Conservation (phyloP, 2,888 invertebrate genomes). For the Drosophila mercatorum region DNA sequence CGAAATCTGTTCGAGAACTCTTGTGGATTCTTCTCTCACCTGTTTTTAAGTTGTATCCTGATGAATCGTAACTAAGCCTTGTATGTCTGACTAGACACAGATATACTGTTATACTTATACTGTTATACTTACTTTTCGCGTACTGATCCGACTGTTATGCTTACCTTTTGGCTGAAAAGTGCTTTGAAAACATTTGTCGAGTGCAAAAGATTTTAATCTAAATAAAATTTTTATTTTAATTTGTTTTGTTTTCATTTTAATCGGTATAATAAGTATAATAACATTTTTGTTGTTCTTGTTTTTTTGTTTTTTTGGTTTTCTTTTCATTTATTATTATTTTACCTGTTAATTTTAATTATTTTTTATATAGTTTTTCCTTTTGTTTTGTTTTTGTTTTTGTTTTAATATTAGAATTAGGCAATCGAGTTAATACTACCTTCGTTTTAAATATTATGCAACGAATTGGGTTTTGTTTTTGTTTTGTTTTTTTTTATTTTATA, state of each 20-base stretch:
- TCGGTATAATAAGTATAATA: conserved; percentile 84
- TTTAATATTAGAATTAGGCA: conserved; percentile 83
- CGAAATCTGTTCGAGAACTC: not conserved
- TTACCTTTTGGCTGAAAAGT: conserved; percentile 32
- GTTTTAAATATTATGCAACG: conserved; percentile 82
- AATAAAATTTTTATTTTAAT: conserved; percentile 83
- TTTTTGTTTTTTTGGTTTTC: not conserved
- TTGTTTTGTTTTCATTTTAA: conserved; percentile 82
- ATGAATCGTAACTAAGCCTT: too few relatives aligned
- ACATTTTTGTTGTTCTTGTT: conserved; percentile 79
- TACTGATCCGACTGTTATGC: not conserved
- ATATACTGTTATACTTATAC: not conserved
- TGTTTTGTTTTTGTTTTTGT: conserved; percentile 68
- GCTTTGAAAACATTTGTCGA: conserved; percentile 28
- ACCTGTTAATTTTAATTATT: conserved; percentile 76
- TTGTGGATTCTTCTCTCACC: too few relatives aligned
- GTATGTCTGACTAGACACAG: too few relatives aligned
- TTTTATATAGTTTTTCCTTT: conserved; percentile 64
- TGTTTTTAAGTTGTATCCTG: too few relatives aligned
- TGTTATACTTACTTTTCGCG: not conserved
- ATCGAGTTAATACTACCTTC: conserved; percentile 82
- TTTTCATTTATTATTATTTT: conserved; percentile 75
- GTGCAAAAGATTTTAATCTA: conserved; percentile 78
- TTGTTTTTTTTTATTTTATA: conserved; percentile 41
- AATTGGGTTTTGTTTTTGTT: conserved; percentile 69